phyloP scores from a whole-genome alignment of 2,113 vertebrate genomes.

The Alethe diademata region DNA sequence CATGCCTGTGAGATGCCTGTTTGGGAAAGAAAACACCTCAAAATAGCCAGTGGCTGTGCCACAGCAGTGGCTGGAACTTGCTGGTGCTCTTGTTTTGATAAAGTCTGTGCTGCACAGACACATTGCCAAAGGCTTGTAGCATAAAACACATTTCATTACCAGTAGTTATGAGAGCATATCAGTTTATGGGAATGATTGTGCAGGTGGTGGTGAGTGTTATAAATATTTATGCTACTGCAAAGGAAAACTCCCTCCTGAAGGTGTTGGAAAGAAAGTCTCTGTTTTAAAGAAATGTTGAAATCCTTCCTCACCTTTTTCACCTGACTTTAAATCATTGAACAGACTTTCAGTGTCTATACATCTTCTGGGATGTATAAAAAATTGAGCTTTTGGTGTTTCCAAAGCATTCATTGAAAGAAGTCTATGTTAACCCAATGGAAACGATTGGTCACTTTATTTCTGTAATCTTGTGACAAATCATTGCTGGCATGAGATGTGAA shows the following conservation, averaged over 20 bases:
- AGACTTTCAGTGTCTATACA: constrained; percentile 51
- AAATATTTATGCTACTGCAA: constrained; percentile 69
- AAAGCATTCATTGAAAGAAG: neutral
- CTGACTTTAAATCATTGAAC: constrained; percentile 54
- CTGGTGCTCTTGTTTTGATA: constrained; percentile 58
- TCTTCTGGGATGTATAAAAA: constrained; percentile 42
- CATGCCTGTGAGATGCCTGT: neutral
- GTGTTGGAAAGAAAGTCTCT: constrained; percentile 52
- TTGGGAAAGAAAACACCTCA: constrained; percentile 34
- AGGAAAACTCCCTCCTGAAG: constrained; percentile 49
- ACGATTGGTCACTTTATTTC: neutral
- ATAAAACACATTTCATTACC: constrained; percentile 37
- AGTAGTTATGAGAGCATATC: constrained; percentile 53
- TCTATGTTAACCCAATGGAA: neutral
- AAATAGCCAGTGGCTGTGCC: neutral
- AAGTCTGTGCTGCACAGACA: constrained; percentile 14
- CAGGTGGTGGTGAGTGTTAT: constrained; percentile 53
- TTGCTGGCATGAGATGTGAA: neutral
- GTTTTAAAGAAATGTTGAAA: constrained; percentile 54
- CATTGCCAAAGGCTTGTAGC: neutral
- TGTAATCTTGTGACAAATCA: neutral
- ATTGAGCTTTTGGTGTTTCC: neutral
- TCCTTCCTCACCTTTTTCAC: constrained; percentile 52
- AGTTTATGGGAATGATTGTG: constrained; percentile 65
- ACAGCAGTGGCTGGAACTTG: neutral